Base-by-base conservation (phyloP, 2,797 vertebrate species). In the Myiotriccus ornatus region DNA sequence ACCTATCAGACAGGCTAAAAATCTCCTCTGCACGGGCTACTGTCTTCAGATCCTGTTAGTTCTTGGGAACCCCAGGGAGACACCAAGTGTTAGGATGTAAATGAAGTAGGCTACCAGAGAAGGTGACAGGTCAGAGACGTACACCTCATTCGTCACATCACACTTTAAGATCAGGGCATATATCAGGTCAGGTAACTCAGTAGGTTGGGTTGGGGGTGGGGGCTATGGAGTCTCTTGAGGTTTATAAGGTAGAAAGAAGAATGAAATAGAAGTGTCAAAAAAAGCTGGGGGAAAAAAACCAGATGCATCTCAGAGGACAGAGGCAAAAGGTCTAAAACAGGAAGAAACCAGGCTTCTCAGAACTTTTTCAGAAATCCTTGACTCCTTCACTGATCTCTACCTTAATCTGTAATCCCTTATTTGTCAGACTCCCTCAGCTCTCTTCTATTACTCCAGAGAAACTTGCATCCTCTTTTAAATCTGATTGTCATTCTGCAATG, bases 71-170 rank as follows among this genome's bases (percentile, higher is more conserved):
- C 32, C 70, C 49, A 52, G 39, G 65, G 84, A 92, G 23, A 85
- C 23, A 24, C 46, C 53, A 50, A 65, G 28, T 69, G 73, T 77
- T 46, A 47, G 89, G 50, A 27, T 84, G 56, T 93, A 89, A 91
- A 89, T 69, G 87, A 93, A 92, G 34, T 22, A 65, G 81, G 90
- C 87, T 93, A 92, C 94, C 84, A 91, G 84, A 65, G 89, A 75
- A 89, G 93, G 84, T 68, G 93, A 76, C 82, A 69, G 28, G 43
- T 78, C 0, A 0, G 76, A 89, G 84, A 70, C 8, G 0, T 90
- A 18, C 93, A 95, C 89, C 82, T 95, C 94, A 95, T 97, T 89
- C 46, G 28, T 96, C 96, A 95, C 69, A n/a, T 91, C 22, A 22
- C 93, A 92, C 91, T 68, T 93, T 14, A 49, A 68, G 65, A 91